These are phyloP conservation scores for Rhamphomyia laevipes DNA, from an alignment of 2,888 invertebrate species.

Conservation along the genomic window DNA sequence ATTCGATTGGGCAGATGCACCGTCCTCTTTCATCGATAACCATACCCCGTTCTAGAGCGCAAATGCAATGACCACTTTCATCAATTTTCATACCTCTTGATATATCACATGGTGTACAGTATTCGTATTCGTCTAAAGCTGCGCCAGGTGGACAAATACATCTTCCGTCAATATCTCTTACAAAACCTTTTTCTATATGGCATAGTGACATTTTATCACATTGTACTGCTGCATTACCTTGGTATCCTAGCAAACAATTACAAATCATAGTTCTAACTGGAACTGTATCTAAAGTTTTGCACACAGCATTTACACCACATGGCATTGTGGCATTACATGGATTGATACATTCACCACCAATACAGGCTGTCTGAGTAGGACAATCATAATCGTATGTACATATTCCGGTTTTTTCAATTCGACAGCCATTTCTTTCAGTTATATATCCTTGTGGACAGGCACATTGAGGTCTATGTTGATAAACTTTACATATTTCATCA, in stretches of 20 bases:
- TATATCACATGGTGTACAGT: conserved; percentile 60
- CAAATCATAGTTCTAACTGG: conserved; percentile 83
- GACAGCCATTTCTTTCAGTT: conserved; percentile 51
- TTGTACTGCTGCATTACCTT: conserved; percentile 74
- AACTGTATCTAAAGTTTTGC: conserved; percentile 65
- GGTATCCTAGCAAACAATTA: conserved; percentile 73
- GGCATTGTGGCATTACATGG: conserved; percentile 69
- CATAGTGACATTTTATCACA: conserved; percentile 62
- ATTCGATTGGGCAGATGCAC: conserved; percentile 61
- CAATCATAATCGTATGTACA: conserved; percentile 74
- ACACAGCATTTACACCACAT: conserved; percentile 69
- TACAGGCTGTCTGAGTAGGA: conserved; percentile 70
- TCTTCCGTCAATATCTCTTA: conserved; percentile 48
- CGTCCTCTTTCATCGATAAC: conserved; percentile 63
- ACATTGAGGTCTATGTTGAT: conserved; percentile 66
- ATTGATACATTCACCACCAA: conserved; percentile 69
- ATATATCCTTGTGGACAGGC: conserved; percentile 66
- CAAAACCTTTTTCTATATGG: conserved; percentile 54
- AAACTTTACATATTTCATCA: conserved; percentile 63
- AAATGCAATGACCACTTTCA: conserved; percentile 67
- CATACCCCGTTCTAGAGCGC: conserved; percentile 66
- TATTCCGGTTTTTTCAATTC: conserved; percentile 44
- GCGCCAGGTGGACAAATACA: conserved; percentile 67
- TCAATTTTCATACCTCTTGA: conserved; percentile 65
- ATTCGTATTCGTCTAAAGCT: conserved; percentile 62